Conservation (phyloP, 2,797 vertebrate species). For the Cossypha caffra region DNA sequence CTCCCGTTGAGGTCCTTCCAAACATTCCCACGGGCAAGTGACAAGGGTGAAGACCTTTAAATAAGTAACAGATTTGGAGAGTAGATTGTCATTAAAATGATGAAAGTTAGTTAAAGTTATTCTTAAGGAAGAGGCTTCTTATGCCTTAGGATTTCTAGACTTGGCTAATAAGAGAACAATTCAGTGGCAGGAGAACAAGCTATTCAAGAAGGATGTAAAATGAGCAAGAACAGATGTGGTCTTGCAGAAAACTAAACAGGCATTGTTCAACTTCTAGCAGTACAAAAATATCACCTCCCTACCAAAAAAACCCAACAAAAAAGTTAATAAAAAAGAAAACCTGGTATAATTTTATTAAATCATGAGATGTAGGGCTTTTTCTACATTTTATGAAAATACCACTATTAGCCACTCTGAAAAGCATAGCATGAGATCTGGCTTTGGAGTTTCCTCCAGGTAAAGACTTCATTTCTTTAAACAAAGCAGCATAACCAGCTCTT, state of each 20-base stretch:
- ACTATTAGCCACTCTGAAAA: background rate
- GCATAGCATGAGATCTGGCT: background rate
- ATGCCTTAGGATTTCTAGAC: background rate
- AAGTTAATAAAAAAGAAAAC: background rate
- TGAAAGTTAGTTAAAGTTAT: conserved; percentile 31
- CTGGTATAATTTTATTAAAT: background rate
- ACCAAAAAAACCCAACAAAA: background rate
- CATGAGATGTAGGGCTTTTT: background rate
- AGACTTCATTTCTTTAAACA: background rate
- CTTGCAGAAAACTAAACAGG: background rate
- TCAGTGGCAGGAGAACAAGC: conserved; percentile 22
- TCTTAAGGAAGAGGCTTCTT: conserved; percentile 24
- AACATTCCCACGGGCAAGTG: background rate
- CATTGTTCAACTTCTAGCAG: background rate
- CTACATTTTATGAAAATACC: background rate
- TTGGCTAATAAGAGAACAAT: background rate
- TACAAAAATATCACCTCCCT: background rate
- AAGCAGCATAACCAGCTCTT: background rate
- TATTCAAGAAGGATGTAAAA: conserved; percentile 14
- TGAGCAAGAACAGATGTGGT: background rate
- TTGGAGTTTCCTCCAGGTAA: background rate
- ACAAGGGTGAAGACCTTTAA: conserved; percentile 33
- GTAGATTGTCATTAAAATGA: conserved; percentile 1
- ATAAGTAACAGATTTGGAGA: conserved; percentile 11
- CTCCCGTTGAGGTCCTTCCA: background rate